Conservation (phyloP, 2,797 vertebrate species). For the Ctenosaura bakeri region DNA sequence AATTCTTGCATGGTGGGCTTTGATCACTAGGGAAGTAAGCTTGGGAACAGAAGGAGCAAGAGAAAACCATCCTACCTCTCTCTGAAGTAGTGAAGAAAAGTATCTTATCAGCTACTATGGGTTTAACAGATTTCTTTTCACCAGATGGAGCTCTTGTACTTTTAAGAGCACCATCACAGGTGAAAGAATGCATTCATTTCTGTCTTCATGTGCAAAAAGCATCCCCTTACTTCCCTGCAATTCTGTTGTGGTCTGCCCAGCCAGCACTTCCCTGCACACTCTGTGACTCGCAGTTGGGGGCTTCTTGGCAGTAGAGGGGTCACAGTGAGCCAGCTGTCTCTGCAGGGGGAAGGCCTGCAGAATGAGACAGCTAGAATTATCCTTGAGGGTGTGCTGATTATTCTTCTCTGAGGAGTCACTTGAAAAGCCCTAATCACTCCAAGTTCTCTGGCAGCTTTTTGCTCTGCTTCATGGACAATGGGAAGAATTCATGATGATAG, state of each 20-base stretch:
- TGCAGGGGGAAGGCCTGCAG: neutral
- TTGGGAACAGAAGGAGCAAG: neutral
- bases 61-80: neutral
- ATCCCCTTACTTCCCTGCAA: neutral
- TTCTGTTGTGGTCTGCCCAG: neutral
- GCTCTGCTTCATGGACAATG: neutral
- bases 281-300: neutral
- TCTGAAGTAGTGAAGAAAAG: neutral
- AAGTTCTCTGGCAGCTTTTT: neutral
- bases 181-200: neutral
- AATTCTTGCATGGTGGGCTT: neutral
- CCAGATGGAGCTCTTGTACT: constrained; percentile 32
- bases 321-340: neutral
- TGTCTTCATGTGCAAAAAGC: neutral
- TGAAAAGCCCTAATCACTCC: neutral
- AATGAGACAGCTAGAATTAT: neutral
- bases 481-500: neutral
- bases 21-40: neutral
- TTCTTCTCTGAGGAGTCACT: neutral
- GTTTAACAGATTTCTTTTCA: constrained; percentile 7
- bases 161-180: constrained; percentile 8
- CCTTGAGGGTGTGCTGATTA: neutral
- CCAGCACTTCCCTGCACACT: neutral
- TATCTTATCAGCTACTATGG: neutral
- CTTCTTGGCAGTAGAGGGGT: neutral